These are phyloP conservation scores for Goniozus legneri DNA, from an alignment of 1,140 invertebrate species.

Conservation along the genomic window DNA sequence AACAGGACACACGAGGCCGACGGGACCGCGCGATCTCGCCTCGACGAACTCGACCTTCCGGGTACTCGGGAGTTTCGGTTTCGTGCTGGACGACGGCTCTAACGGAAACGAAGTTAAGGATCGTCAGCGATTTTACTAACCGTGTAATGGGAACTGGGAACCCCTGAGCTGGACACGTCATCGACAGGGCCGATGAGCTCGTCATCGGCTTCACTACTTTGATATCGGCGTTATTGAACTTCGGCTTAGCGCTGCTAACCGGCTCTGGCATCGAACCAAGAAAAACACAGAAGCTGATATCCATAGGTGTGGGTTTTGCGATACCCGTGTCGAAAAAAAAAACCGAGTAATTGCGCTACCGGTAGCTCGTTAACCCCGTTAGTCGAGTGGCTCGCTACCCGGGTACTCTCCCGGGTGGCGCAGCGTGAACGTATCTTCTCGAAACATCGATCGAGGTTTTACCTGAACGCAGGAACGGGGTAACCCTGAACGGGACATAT, in stretches of 20 bases:
- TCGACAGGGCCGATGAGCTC: slow-evolving; percentile 50
- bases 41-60: slow-evolving; percentile 52
- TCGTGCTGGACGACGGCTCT: slow-evolving; percentile 57
- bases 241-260: slow-evolving; percentile 54
- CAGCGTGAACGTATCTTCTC: too few relatives aligned
- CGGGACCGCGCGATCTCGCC: slow-evolving; percentile 18
- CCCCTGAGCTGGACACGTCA: slow-evolving; percentile 67
- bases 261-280: slow-evolving; percentile 43
- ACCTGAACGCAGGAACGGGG: slow-evolving; percentile 59
- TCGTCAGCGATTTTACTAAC: slow-evolving; percentile 30
- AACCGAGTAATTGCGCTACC: too few relatives aligned
- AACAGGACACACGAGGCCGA: slow-evolving; percentile 57
- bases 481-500: slow-evolving; percentile 66
- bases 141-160: slow-evolving; percentile 56
- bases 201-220: slow-evolving; percentile 38
- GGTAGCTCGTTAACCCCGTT: too few relatives aligned
- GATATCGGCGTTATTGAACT: slow-evolving; percentile 52
- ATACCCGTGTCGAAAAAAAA: too few relatives aligned
- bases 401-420: too few relatives aligned
- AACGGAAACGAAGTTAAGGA: slow-evolving; percentile 16
- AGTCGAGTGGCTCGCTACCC: too few relatives aligned
- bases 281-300: background rate
- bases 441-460: slow-evolving; percentile 15
- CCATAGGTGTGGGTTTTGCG: background rate
- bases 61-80: slow-evolving; percentile 55